These are phyloP conservation scores for Halocynthia roretzi DNA, from an alignment of 23 tunicate species.

Conservation along the genomic window DNA sequence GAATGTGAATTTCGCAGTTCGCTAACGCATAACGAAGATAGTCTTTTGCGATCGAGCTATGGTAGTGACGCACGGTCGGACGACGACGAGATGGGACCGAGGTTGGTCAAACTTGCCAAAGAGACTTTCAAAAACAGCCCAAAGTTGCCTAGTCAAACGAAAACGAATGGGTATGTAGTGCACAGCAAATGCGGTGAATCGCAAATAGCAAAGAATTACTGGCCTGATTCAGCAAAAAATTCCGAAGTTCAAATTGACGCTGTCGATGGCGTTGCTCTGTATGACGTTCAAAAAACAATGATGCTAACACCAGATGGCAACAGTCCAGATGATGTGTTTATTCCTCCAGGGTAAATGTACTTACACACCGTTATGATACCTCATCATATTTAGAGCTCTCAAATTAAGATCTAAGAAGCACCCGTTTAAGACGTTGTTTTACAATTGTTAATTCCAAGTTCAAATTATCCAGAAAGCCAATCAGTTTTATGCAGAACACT, in stretches of 20 bases:
- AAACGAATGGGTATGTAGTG: not conserved
- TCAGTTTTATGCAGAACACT: too few relatives aligned
- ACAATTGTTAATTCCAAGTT: not conserved
- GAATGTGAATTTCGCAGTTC: too few relatives aligned
- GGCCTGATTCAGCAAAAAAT: not conserved
- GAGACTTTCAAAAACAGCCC: not conserved
- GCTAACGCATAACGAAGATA: too few relatives aligned
- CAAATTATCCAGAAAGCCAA: not conserved
- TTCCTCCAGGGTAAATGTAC: constrained; percentile 1
- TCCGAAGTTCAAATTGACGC: not conserved
- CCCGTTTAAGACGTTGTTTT: not conserved
- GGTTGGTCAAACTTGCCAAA: not conserved
- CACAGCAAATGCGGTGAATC: not conserved
- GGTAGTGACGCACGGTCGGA: not conserved
- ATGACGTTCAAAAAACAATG: not conserved
- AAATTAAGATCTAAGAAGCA: too few relatives aligned
- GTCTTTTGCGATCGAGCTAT: too few relatives aligned
- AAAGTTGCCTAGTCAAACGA: not conserved
- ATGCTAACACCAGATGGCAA: not conserved
- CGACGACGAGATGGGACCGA: constrained; percentile 9
- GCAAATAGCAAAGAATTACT: not conserved
- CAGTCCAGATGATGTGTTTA: not conserved
- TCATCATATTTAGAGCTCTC: too few relatives aligned
- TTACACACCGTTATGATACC: too few relatives aligned
- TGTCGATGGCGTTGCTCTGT: too few relatives aligned